Conservation (phyloP, 1,140 invertebrate species). For the Lasioglossum baleicum region DNA sequence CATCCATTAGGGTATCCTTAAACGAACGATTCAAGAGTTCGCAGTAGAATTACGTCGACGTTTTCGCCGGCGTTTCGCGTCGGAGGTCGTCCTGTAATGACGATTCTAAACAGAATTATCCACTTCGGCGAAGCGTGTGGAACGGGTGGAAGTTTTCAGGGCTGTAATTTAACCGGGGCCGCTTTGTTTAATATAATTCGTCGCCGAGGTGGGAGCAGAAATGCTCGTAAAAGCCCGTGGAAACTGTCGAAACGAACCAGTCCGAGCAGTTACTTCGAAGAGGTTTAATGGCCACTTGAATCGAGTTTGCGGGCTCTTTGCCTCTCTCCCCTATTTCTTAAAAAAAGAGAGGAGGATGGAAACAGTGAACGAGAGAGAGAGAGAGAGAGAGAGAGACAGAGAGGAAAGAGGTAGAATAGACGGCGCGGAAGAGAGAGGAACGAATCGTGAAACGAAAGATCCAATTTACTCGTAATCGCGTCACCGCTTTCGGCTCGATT, state of each 20-base stretch:
- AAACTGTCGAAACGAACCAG: conserved; percentile 66
- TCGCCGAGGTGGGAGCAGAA: neutral
- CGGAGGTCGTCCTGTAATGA: neutral
- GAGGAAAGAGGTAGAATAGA: neutral
- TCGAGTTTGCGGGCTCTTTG: conserved; percentile 61
- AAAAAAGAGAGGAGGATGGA: conserved; percentile 7
- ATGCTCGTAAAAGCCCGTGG: conserved; percentile 36
- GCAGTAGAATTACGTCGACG: neutral
- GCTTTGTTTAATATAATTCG: conserved; percentile 44
- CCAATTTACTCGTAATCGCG: conserved; percentile 65
- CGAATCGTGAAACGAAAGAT: conserved; percentile 57
- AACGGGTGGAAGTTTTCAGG: neutral
- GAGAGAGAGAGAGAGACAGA: neutral
- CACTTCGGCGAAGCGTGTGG: neutral
- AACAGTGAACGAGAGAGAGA: neutral
- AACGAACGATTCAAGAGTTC: neutral
- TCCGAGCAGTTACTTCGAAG: conserved; percentile 53
- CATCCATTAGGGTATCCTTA: too few relatives aligned
- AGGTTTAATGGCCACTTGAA: conserved; percentile 66
- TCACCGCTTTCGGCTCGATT: conserved; percentile 62
- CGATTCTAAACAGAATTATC: neutral
- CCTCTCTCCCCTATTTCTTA: conserved; percentile 47
- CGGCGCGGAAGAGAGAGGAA: neutral
- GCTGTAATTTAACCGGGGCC: neutral
- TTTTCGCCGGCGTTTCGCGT: neutral